Evolutionary conservation across 35 echinoderm and acorn worm species (phyloP), one percentile per base, ranked within the genome.

Genomic region (Amphiura filiformis): DNA sequence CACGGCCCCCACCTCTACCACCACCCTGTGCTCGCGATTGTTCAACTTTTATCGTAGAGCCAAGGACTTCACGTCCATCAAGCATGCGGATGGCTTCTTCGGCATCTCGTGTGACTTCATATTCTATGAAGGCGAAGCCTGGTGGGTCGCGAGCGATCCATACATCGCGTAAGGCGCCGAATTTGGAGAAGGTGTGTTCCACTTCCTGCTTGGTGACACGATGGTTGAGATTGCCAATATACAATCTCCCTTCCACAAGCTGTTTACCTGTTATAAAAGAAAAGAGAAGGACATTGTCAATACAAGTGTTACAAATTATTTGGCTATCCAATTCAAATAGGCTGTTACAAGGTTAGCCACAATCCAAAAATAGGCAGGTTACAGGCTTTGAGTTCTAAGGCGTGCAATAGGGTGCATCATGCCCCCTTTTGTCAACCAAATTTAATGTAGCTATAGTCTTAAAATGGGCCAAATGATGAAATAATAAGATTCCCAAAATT

Each of bases 91-190:
- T 86, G 32, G 93, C 93, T 64, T 79, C 57, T 80, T 99, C 96
- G 26, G 96, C 96, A 80, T 99, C 90, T 39, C 37, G 64, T 22
- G 80, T 57, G 39, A 44, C 87, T 30, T 88, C 88, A 56, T 91
- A 99, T 84, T 99, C 96, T 22, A 99, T 83, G 41, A 99, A 99
- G 0, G 96, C 96, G 37, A 99, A 99, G 84, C 96, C 96, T 81
- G 96, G 96, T 57, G 96, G 96, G 78, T 93, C 94, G 31, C 96
- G 82, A 30, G 96, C 96, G 13, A 99, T 83, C 96, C 96, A 99
- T 32, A 99, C 84, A 78, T 99, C 96, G 37, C 83, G 57, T 12
- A 99, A 75, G 32, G 33, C 80, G 32, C 96, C 96, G 85, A 88
- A 91, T 82, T 94, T 92, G 0, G 85, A 80, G 64, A 99, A 99